Conservation (phyloP, 64 coral and sea anemone genomes). For the Anthopleura sola region DNA sequence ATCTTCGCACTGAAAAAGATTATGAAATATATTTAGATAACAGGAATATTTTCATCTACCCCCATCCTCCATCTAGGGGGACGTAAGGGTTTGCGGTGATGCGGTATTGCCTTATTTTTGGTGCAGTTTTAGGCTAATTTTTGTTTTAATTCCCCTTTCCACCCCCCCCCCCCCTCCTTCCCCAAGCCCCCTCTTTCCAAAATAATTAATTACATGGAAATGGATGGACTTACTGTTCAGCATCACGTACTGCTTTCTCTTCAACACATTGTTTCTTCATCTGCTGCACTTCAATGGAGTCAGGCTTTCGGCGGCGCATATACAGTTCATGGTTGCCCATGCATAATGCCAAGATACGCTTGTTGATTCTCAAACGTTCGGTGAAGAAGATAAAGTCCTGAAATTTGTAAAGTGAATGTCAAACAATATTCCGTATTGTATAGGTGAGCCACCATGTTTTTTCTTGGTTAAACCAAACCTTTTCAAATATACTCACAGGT, state of each 20-base stretch:
- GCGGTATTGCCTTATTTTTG: too few species aligned
- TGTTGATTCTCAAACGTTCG: conserved; percentile 80
- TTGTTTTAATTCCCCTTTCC: too few species aligned
- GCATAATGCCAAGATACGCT: conserved; percentile 91
- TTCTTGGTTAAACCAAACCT: too few species aligned
- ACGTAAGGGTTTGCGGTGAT: too few species aligned
- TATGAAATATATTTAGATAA: not conserved
- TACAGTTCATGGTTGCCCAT: conserved; percentile 99
- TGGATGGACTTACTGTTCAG: not conserved
- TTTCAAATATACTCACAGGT: conserved; percentile 63
- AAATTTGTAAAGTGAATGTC: not conserved
- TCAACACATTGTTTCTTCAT: conserved; percentile 85
- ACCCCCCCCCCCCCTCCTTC: too few species aligned
- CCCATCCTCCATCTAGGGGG: too few species aligned
- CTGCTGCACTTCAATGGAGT: conserved; percentile 98
- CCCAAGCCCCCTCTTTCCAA: not conserved
- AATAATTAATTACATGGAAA: not conserved
- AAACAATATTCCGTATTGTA: too few species aligned
- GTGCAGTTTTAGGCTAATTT: too few species aligned
- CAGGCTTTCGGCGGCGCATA: conserved; percentile 94
- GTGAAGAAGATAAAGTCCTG: conserved; percentile 96
- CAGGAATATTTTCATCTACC: too few species aligned
- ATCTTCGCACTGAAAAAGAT: not conserved
- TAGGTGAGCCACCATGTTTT: too few species aligned
- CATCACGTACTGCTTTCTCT: conserved; percentile 41